A percentile compares a stretch with the other conserved stretches of the same genome.
Evolutionary conservation across 2,797 vertebrate genomes (phyloP).

Genomic region (Channallabes apus): DNA sequence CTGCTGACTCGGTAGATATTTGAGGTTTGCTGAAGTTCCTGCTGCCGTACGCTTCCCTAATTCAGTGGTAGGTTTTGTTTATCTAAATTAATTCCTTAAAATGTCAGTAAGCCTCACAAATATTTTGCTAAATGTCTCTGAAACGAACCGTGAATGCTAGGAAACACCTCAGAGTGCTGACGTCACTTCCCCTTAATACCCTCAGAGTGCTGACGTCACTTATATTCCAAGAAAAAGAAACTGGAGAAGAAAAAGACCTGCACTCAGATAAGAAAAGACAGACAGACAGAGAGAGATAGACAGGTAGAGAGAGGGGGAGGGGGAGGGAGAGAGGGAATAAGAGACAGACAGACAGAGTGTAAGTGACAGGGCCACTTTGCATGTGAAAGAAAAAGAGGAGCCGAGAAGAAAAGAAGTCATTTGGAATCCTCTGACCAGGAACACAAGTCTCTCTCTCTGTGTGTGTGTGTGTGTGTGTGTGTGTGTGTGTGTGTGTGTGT

Average conservation of each 20-base stretch:
- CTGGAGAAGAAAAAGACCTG: background rate
- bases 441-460: constrained; percentile 26
- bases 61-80: background rate
- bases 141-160: background rate
- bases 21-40: background rate
- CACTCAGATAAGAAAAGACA: background rate
- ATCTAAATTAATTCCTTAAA: background rate
- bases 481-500: too few species aligned
- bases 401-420: constrained; percentile 43
- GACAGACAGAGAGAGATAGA: too few species aligned
- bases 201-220: background rate
- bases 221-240: background rate
- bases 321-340: background rate
- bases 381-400: constrained; percentile 20
- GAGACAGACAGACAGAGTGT: background rate
- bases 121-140: background rate
- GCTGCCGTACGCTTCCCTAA: too few species aligned
- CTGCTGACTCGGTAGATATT: background rate
- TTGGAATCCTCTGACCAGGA: constrained; percentile 51
- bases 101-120: background rate
- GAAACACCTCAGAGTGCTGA: background rate
- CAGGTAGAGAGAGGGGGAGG: background rate
- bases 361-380: constrained; percentile 1
- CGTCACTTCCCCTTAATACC: background rate
- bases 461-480: too few species aligned